phyloP scores from a whole-genome alignment of 2,888 invertebrate species.

The Zaprionus bogoriensis region DNA sequence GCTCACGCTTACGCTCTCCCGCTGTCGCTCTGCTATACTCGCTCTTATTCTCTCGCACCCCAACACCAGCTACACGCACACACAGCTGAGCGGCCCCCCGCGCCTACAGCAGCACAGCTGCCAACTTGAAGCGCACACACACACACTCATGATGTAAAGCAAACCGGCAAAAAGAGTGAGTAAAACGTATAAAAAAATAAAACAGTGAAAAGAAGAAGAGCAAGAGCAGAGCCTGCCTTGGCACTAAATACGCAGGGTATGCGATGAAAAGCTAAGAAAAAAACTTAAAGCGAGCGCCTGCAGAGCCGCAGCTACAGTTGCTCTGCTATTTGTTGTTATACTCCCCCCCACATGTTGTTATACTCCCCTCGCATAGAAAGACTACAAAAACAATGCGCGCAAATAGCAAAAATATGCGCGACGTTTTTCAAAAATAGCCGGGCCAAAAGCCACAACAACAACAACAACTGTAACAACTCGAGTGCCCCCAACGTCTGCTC shows the following conservation, averaged over 20 bases:
- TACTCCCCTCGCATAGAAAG: conserved; percentile 11
- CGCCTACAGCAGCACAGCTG: conserved; percentile 53
- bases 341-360: too few species aligned
- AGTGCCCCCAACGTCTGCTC: conserved; percentile 14
- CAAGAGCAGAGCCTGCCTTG: conserved; percentile 35
- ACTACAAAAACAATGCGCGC: background rate
- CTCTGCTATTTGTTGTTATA: conserved; percentile 11
- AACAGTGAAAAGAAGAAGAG: conserved; percentile 37
- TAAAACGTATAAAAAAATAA: conserved; percentile 18
- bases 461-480: conserved; percentile 2
- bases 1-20: conserved; percentile 7
- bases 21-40: conserved; percentile 11
- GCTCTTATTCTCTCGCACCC: conserved; percentile 3
- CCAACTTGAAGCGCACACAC: conserved; percentile 51
- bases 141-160: conserved; percentile 49
- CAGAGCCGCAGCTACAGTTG: conserved; percentile 22
- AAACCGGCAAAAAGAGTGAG: conserved; percentile 63
- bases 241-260: conserved; percentile 21
- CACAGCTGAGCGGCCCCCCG: conserved; percentile 63
- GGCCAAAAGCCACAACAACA: conserved; percentile 9
- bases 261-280: conserved; percentile 7
- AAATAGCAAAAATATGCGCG: conserved; percentile 32
- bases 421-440: conserved; percentile 65
- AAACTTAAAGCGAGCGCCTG: conserved; percentile 35
- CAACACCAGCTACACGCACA: conserved; percentile 51